A percentile compares a stretch with the other conserved stretches of the same genome.
Evolutionary conservation across 1,140 invertebrate species (phyloP).

Genomic region (Aporrectodea caliginosa): DNA sequence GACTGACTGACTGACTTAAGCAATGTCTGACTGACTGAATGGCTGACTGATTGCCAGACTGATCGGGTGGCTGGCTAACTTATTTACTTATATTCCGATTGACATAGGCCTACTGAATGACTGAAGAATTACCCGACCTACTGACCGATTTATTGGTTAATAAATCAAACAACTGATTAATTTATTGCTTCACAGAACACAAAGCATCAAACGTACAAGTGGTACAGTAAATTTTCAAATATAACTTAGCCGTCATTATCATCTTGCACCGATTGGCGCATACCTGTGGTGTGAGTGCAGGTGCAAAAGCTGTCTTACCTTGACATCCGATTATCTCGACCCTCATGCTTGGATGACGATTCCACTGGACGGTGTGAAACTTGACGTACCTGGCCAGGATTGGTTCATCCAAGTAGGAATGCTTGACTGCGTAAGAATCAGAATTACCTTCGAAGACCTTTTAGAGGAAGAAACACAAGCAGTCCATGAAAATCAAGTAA

Average conservation of each 20-base stretch:
- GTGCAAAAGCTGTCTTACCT: constrained; percentile 40
- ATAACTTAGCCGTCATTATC: background rate
- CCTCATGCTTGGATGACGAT: constrained; percentile 52
- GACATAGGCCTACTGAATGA: too few relatives aligned
- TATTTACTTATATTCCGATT: background rate
- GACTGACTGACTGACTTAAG: background rate
- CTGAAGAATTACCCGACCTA: too few relatives aligned
- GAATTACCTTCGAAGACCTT: constrained; percentile 53
- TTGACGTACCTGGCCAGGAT: constrained; percentile 54
- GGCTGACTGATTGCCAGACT: background rate
- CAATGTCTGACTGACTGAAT: background rate
- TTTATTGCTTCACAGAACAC: too few relatives aligned
- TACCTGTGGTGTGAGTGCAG: background rate
- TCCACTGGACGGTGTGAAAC: constrained; percentile 53
- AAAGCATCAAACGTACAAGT: background rate
- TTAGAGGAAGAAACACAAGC: background rate
- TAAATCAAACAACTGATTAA: too few relatives aligned
- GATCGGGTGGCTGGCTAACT: background rate
- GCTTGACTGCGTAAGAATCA: constrained; percentile 49
- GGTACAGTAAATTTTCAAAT: background rate
- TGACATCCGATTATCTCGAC: constrained; percentile 58
- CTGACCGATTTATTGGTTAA: too few relatives aligned
- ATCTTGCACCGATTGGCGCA: background rate
- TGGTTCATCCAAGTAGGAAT: constrained; percentile 49
- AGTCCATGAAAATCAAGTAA: background rate